Evolutionary conservation across 2,888 invertebrate genomes (phyloP).

Genomic region (Meiosimyza platycephala): DNA sequence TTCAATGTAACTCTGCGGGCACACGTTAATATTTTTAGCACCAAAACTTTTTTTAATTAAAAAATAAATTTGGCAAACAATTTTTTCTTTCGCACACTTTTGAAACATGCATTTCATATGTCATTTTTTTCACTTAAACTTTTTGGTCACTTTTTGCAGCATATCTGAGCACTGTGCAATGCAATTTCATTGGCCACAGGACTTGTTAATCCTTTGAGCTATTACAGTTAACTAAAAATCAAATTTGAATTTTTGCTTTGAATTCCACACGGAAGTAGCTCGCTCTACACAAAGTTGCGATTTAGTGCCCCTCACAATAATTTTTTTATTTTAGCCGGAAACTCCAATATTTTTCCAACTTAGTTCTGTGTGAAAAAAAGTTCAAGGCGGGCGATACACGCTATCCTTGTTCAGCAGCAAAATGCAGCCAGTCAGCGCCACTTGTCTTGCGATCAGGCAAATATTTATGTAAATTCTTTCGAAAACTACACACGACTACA

Average conservation of each 20-base stretch:
- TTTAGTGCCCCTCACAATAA: too few relatives aligned
- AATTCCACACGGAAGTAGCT: constrained; percentile 30
- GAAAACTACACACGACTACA: neutral
- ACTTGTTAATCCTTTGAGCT: constrained; percentile 67
- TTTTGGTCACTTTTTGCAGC: too few relatives aligned
- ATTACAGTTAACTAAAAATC: constrained; percentile 63
- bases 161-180: neutral
- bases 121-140: neutral
- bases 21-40: too few relatives aligned
- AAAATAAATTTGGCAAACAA: too few relatives aligned
- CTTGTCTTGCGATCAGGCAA: constrained; percentile 39
- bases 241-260: constrained; percentile 58
- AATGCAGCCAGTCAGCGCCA: constrained; percentile 42
- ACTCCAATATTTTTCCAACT: neutral
- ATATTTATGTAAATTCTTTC: constrained; percentile 36
- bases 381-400: constrained; percentile 32
- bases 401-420: constrained; percentile 52
- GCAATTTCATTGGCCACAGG: constrained; percentile 45
- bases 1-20: too few relatives aligned
- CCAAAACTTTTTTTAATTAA: too few relatives aligned
- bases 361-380: constrained; percentile 9
- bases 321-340: constrained; percentile 12
- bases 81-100: too few relatives aligned
- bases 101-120: neutral
- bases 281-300: neutral